phyloP scores from a whole-genome alignment of 2,888 invertebrate species.

The Eupithecia abbreviata region DNA sequence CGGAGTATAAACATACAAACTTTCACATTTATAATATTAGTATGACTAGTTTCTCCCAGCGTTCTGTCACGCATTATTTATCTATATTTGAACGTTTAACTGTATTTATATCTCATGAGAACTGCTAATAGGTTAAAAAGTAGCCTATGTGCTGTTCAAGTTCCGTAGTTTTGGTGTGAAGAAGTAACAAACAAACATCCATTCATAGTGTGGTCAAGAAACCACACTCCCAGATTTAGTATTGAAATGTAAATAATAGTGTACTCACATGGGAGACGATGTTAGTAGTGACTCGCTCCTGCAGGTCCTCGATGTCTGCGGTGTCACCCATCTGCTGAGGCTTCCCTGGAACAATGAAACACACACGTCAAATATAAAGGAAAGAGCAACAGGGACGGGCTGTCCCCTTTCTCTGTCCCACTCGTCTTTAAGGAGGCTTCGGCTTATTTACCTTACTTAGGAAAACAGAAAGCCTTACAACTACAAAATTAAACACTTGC shows the following conservation, averaged over 20 bases:
- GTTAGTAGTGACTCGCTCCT: slow-evolving; percentile 70
- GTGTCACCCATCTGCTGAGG: slow-evolving; percentile 69
- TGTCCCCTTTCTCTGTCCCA: too few relatives aligned
- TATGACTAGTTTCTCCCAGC: background rate
- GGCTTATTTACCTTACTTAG: too few relatives aligned
- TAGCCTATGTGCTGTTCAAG: background rate
- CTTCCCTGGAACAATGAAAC: slow-evolving; percentile 57
- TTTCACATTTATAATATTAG: too few relatives aligned
- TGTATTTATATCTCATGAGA: background rate
- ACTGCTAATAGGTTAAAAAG: background rate
- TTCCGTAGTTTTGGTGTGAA: background rate
- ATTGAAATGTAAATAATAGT: background rate
- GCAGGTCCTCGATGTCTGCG: slow-evolving; percentile 75
- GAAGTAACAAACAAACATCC: background rate
- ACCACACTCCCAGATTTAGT: background rate
- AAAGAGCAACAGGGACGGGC: background rate
- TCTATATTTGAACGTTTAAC: background rate
- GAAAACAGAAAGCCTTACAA: too few relatives aligned
- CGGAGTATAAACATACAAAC: too few relatives aligned
- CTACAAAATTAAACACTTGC: too few relatives aligned
- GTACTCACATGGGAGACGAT: slow-evolving; percentile 77
- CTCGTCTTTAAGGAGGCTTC: too few relatives aligned
- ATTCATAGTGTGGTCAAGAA: background rate
- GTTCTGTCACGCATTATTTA: background rate
- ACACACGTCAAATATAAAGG: background rate